Percentiles rank a stretch among this genome's conserved stretches.
Conservation (phyloP, 1,140 invertebrate genomes). For the Leptoteleia sp. region DNA sequence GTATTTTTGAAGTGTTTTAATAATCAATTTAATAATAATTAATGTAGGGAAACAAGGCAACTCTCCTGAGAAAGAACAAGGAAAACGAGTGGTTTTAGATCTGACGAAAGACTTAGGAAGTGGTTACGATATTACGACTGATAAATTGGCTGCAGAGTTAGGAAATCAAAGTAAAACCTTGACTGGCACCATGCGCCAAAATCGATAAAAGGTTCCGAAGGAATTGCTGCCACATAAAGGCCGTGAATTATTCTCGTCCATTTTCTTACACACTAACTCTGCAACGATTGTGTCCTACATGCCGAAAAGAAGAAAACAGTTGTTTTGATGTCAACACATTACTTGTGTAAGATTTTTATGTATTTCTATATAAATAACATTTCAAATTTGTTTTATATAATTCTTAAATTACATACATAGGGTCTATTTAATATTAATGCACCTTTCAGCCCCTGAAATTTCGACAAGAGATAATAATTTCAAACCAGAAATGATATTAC, state of each 20-base stretch:
- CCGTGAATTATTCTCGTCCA: conserved; percentile 21
- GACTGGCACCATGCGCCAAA: conserved; percentile 26
- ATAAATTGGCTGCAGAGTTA: conserved; percentile 22
- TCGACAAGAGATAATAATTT: conserved; percentile 4
- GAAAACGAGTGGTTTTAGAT: conserved; percentile 26
- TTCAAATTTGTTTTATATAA: too few relatives aligned
- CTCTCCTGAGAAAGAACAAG: conserved; percentile 37
- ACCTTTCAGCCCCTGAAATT: conserved; percentile 20
- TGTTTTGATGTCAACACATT: too few relatives aligned
- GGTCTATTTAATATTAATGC: conserved; percentile 5
- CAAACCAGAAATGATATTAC: conserved; percentile 14
- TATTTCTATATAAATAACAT: too few relatives aligned
- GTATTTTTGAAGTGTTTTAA: too few relatives aligned
- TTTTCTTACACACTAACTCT: conserved; percentile 19
- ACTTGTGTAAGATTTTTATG: too few relatives aligned
- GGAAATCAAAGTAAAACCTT: conserved; percentile 13
- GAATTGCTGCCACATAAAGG: conserved; percentile 23
- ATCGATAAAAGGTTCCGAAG: conserved; percentile 16
- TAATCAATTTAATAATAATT: too few relatives aligned
- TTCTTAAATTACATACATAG: too few relatives aligned
- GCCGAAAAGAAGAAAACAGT: conserved; percentile 6
- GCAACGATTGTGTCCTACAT: conserved; percentile 33
- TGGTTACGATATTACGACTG: conserved; percentile 29
- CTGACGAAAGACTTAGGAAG: conserved; percentile 15
- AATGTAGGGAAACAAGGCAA: conserved; percentile 13